Base-by-base conservation (phyloP, 2,797 vertebrate species). In the Pangasius djambal region DNA sequence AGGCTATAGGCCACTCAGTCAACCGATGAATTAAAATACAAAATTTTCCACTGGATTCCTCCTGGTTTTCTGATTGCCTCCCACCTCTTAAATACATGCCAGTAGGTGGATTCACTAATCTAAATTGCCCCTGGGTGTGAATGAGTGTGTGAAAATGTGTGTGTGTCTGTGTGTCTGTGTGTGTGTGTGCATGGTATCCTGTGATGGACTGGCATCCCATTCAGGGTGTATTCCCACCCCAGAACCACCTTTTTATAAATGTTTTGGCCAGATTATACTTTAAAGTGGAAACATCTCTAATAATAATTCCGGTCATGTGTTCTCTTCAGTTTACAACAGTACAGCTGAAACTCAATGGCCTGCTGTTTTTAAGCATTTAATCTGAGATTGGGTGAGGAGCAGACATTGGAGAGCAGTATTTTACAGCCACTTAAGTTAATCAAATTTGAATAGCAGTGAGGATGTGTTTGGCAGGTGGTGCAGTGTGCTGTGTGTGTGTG, bases 371-470 rank as follows among this genome's bases (percentile, higher is more conserved):
- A 67, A 70, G 28, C 88, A 31, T 82, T 79, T 85, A 89, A 82
- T 85, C 86, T 83, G 90, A 34, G 78, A 72, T 87, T 74, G 74
- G 75, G 55, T 57, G 28, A 37, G 40, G 40, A 86, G 88, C 61
- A 86, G 88, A 88, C 87, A 86, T 85, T 83, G 86, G 84, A 84
- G 78, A 87, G 77, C 50, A 81, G 85, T 63, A 48, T 88, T 91
- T 87, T 88, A 87, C 88, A 77, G 72, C 85, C 90, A 75, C 72
- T 91, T 89, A 83, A 85, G 65, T 67, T 87, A 87, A 89, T 92
- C 87, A 88, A 86, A 81, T 89, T 69, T 78, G 70, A 86, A 89
- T 84, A 72, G 88, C 82, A n/a, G 77, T 44, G 18, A 86, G 67
- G 28, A 81, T 91, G 88, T 87, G 55, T 85, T 81, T 63, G 81